Conservation (phyloP, 2,888 invertebrate genomes). For the Caenorhabditis sulstoni region DNA sequence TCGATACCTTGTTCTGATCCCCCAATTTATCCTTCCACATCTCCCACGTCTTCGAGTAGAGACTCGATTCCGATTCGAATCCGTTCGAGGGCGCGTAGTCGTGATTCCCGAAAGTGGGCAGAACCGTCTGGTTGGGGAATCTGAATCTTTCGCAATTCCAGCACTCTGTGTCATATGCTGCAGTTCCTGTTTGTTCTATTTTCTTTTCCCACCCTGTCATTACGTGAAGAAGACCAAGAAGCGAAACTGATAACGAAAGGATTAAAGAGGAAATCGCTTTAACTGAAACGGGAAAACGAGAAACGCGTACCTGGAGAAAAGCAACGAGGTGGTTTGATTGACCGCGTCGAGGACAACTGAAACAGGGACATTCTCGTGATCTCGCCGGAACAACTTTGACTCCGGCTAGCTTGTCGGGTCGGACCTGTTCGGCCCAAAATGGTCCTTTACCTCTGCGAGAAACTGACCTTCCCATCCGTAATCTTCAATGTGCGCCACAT, state of each 20-base stretch:
- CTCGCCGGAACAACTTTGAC: too few relatives aligned
- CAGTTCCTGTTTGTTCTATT: conserved; percentile 24
- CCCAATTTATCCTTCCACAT: conserved; percentile 73
- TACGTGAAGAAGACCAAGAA: conserved; percentile 44
- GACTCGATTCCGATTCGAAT: conserved; percentile 61
- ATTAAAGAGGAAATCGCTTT: conserved; percentile 41
- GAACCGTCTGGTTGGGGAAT: conserved; percentile 67
- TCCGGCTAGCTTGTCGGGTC: too few relatives aligned
- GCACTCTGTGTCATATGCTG: conserved; percentile 7
- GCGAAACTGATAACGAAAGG: conserved; percentile 39
- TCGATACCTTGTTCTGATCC: conserved; percentile 65
- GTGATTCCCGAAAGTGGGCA: conserved; percentile 79
- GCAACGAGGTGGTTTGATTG: conserved; percentile 60
- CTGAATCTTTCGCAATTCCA: conserved; percentile 12
- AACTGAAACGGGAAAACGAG: conserved; percentile 5
- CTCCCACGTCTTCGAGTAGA: conserved; percentile 65
- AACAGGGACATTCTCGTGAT: too few relatives aligned
- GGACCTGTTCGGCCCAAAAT: too few relatives aligned
- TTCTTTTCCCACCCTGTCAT: conserved; percentile 27
- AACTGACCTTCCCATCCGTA: conserved; percentile 73
- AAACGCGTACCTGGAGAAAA: conserved; percentile 51
- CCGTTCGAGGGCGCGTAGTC: conserved; percentile 77
- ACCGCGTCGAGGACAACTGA: conserved; percentile 62
- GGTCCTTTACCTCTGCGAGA: too few relatives aligned
- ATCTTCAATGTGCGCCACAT: conserved; percentile 75